Evolutionary conservation across 1,140 invertebrate genomes (phyloP).

Genomic region (Papilio dardanus): DNA sequence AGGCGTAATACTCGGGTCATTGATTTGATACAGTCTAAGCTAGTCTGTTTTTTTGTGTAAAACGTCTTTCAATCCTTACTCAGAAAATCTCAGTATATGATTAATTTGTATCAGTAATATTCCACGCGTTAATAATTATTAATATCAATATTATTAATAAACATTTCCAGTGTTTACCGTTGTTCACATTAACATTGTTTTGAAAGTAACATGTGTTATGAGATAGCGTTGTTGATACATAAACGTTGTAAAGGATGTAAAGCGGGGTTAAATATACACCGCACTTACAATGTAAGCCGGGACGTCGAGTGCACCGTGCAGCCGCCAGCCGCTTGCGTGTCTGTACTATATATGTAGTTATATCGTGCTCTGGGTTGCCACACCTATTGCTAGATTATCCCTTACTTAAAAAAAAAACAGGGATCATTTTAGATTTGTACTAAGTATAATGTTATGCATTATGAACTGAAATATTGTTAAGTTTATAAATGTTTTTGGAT

Average conservation of each 20-base stretch:
- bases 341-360: slow-evolving; percentile 4
- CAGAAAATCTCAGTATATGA: not conserved
- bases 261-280: slow-evolving; percentile 21
- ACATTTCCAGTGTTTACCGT: slow-evolving; percentile 16
- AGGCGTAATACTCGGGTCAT: not conserved
- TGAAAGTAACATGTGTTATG: slow-evolving; percentile 4
- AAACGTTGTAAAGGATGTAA: slow-evolving; percentile 19
- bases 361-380: not conserved
- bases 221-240: slow-evolving; percentile 16
- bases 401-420: not conserved
- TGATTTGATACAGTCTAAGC: slow-evolving; percentile 1
- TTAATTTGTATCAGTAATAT: slow-evolving; percentile 18
- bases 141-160: slow-evolving; percentile 5
- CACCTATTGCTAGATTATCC: not conserved
- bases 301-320: slow-evolving; percentile 12
- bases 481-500: no score
- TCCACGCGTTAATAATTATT: slow-evolving; percentile 2
- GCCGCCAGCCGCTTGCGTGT: not conserved
- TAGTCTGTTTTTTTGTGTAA: not conserved
- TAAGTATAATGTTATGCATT: not conserved
- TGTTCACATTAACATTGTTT: slow-evolving; percentile 14
- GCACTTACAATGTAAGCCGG: slow-evolving; percentile 25
- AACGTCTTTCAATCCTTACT: not conserved
- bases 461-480: no score
- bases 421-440: not conserved